A percentile compares a stretch with the other conserved stretches of the same genome.
Evolutionary conservation across 2,888 invertebrate species (phyloP).

Genomic region (Drosophila robusta): DNA sequence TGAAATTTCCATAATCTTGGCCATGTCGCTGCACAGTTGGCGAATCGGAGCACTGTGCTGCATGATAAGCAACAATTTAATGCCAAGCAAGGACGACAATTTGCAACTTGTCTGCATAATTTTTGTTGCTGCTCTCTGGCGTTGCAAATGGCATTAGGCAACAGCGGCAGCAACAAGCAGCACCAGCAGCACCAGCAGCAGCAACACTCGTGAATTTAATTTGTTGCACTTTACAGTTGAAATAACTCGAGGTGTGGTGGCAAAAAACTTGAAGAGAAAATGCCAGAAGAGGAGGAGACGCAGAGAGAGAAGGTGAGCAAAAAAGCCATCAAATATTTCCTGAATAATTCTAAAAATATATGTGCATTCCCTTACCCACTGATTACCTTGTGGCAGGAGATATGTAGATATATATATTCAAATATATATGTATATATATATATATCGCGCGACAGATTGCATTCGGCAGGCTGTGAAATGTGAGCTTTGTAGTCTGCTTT

Average conservation of each 20-base stretch:
- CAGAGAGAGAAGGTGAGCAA: not conserved
- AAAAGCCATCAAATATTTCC: slow-evolving; percentile 8
- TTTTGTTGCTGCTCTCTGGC: slow-evolving; percentile 35
- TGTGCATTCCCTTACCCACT: slow-evolving; percentile 15
- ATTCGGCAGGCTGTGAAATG: slow-evolving; percentile 16
- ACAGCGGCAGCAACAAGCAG: slow-evolving; percentile 42
- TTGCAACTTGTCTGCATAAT: slow-evolving; percentile 68
- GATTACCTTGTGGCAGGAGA: slow-evolving; percentile 30
- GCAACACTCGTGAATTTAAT: slow-evolving; percentile 69
- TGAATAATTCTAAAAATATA: slow-evolving; percentile 22
- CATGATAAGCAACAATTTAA: slow-evolving; percentile 71
- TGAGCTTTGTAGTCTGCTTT: slow-evolving; percentile 34
- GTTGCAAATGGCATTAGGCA: slow-evolving; percentile 69
- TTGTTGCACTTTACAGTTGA: slow-evolving; percentile 74
- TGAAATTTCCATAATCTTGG: slow-evolving; percentile 74
- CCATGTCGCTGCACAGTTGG: slow-evolving; percentile 56
- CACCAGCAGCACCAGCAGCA: slow-evolving; percentile 21
- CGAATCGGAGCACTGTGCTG: slow-evolving; percentile 33
- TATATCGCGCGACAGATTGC: slow-evolving; percentile 45
- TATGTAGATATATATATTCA: no score
- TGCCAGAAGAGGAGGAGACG: not conserved
- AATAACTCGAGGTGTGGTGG: slow-evolving; percentile 66
- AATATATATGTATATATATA: slow-evolving; percentile 12
- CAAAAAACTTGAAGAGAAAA: slow-evolving; percentile 16
- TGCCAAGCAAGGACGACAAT: slow-evolving; percentile 42